Base-by-base conservation (phyloP, 1,140 invertebrate species). In the Drosophila parvula region DNA sequence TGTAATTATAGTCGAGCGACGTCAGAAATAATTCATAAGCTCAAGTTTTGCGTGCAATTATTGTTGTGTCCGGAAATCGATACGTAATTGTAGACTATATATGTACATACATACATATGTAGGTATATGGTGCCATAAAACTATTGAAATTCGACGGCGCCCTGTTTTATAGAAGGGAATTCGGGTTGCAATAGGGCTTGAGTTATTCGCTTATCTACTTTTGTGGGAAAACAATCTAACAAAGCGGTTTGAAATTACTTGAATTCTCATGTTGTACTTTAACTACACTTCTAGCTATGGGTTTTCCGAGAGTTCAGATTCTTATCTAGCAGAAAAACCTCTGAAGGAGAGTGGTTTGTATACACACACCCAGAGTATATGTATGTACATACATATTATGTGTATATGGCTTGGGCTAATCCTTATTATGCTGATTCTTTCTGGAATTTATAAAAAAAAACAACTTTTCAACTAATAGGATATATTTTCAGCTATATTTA, bases 1-100 rank as follows among this genome's bases (percentile, higher is more conserved):
- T 63, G 43, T 59, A 78, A 78, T 63, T 70, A 53, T 58, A 69
- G 43, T 38, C 30, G 10, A 18, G 61, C 30, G 22, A 30, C 8
- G 27, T 32, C 11, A 18, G 28, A 7, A 68, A 71, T 57, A 48
- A 68, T 58, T 57, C 34, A 57, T 30, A 40, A 9, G 30, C 30
- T 32, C 62, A 30, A 55, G n/a, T 14, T 22, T 51, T 43, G 28
- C 30, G 11, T 36, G 57, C 16, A 28, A 40, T 40, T 38, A 47
- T 30, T 44, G 16, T 22, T 22, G 28, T 14, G 48, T 12, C 27
- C n/a, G 58, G 16, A 22, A 32, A n/a, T 16, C 58, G n/a, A 65
- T 45, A 65, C 27, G 27, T 47, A 65, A 65, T 67, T 30, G 30
- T 16, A 7, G 59, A 22, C 58, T 16, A 28, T 65, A 22, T 22